Base-by-base conservation (phyloP, 2,113 vertebrate species). In the Siniperca chuatsi region DNA sequence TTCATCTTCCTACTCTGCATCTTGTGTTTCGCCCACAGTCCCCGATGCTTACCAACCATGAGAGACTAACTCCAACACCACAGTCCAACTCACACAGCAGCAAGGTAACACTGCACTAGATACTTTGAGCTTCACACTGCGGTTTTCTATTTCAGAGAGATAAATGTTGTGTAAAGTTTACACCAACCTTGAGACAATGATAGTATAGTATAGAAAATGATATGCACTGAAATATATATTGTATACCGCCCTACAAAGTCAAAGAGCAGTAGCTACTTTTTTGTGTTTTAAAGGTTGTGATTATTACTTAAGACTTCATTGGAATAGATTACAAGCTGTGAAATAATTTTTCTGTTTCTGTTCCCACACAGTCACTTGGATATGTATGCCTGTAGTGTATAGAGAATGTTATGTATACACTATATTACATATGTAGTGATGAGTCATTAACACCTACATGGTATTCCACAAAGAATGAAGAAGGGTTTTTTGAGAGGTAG, bases 51-150 rank as follows among this genome's bases (percentile, higher is more conserved):
- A 46, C 75, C 74, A 90, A 89, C 85, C 82, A 87, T 12, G 91
- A 92, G 86, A 91, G 86, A 46, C 84, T 61, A 4, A 84, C 86
- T 79, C 79, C 85, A 58, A 57, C 84, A 1, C 40, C 87, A 2
- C 90, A 81, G 75, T 74, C 73, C 33, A 85, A 83, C 86, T 89
- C 90, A 25, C 78, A 92, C 46, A 87, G 83, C 91, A 87, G 70
- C 76, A 91, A 94, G 95, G 95, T 96, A 88, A 87, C 79, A 33
- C 60, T 42, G 4, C 48, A n/a, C 8, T 0, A 9, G 8, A 75
- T 21, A 52, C 46, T 29, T 61, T 48, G 20, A 58, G 37, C 42
- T 54, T 64, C 58, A 1, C 21, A 44, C 8, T 20, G 29, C 11
- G 35, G 37, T 8, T 55, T 66, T 55, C 35, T 54, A 13, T 66